These are phyloP conservation scores for Drosophila rellima DNA, from an alignment of 2,888 invertebrate species.

Conservation along the genomic window DNA sequence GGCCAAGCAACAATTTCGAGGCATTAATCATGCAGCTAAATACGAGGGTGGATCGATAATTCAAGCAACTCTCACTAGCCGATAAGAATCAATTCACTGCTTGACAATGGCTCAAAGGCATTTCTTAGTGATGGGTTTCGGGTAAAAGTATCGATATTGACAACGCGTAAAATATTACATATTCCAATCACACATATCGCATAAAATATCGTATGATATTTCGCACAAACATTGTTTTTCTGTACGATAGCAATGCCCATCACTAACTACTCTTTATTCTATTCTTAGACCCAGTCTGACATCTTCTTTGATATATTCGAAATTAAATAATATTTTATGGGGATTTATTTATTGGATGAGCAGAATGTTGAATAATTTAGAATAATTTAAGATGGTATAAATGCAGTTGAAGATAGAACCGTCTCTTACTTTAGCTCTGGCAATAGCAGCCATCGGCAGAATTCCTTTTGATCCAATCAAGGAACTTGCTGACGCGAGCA, in stretches of 20 bases:
- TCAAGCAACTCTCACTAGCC: slow-evolving; percentile 38
- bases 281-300: slow-evolving; percentile 6
- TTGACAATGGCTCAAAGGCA: slow-evolving; percentile 25
- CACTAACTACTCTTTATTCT: neutral
- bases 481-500: slow-evolving; percentile 82
- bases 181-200: no score
- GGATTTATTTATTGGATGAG: slow-evolving; percentile 60
- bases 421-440: slow-evolving; percentile 47
- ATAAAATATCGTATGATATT: neutral
- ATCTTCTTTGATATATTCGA: slow-evolving; percentile 16
- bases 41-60: slow-evolving; percentile 55
- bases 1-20: slow-evolving; percentile 63
- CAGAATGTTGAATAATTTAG: slow-evolving; percentile 64
- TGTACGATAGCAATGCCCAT: neutral
- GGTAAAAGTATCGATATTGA: neutral
- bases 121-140: neutral
- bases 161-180: no score
- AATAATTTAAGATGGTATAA: slow-evolving; percentile 61
- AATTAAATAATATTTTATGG: slow-evolving; percentile 24
- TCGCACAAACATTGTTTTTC: neutral
- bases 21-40: slow-evolving; percentile 73
- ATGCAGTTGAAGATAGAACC: neutral
- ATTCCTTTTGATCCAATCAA: slow-evolving; percentile 82
- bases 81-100: slow-evolving; percentile 36
- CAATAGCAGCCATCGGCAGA: slow-evolving; percentile 82